A percentile compares a stretch with the other conserved stretches of the same genome.
These are phyloP conservation scores for Agriopis aurantiaria DNA, from an alignment of 2,888 invertebrate species.

Conservation along the genomic window DNA sequence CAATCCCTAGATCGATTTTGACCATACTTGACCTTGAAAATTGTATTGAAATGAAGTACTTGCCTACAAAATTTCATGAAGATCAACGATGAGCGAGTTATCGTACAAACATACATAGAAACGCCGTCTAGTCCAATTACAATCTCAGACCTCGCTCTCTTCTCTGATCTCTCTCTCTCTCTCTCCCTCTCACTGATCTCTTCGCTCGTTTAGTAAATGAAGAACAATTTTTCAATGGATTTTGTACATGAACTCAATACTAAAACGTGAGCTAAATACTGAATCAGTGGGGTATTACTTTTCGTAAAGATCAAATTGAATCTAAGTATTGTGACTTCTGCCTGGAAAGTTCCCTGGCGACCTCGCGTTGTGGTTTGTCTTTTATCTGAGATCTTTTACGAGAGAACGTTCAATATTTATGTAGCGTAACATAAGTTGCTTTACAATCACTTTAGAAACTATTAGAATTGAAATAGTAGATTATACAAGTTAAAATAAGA, in stretches of 20 bases:
- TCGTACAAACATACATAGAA: no score
- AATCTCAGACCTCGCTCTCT: no score
- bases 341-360: slow-evolving; percentile 25
- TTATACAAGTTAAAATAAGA: no score
- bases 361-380: slow-evolving; percentile 40
- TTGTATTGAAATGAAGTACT: no score
- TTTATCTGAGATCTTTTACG: slow-evolving; percentile 44
- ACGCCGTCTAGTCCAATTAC: no score
- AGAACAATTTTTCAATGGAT: slow-evolving; percentile 36
- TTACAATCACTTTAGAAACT: slow-evolving; percentile 12
- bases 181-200: no score
- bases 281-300: slow-evolving; percentile 42
- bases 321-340: slow-evolving; percentile 46
- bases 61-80: no score
- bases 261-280: slow-evolving; percentile 38
- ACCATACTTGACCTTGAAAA: no score
- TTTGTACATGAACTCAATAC: slow-evolving; percentile 9
- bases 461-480: slow-evolving; percentile 10
- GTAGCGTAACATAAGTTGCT: slow-evolving; percentile 32
- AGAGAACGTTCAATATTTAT: slow-evolving; percentile 49
- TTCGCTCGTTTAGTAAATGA: no score
- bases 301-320: slow-evolving; percentile 39
- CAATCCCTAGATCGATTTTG: no score
- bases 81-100: no score
- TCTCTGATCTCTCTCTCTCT: no score